phyloP scores from a whole-genome alignment of 2,113 vertebrate species.

The Pterocles gutturalis region DNA sequence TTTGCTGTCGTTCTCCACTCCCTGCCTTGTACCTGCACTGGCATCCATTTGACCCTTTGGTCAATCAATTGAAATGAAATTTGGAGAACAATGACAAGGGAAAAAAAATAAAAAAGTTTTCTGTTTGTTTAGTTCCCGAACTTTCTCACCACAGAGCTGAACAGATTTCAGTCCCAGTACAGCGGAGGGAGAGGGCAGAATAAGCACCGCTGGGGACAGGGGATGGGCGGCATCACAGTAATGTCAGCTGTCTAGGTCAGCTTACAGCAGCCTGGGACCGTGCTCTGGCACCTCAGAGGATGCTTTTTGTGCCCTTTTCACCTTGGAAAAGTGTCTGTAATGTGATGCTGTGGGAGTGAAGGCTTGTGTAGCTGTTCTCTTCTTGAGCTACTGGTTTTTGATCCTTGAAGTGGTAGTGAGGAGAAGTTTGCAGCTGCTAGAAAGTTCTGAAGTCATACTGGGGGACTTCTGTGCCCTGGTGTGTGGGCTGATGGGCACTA shows the following conservation, averaged over 20 bases:
- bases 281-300: neutral
- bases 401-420: neutral
- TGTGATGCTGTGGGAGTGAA: neutral
- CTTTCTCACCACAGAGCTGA: neutral
- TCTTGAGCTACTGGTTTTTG: neutral
- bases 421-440: neutral
- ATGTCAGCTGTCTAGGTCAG: neutral
- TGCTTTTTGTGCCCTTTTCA: neutral
- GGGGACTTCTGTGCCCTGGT: neutral
- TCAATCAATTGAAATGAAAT: neutral
- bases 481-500: slow-evolving; percentile 18
- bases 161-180: neutral
- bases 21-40: neutral
- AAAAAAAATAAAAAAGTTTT: neutral
- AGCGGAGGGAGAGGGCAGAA: neutral
- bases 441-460: neutral
- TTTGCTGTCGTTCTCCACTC: neutral
- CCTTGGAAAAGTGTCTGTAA: neutral
- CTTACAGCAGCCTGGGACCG: neutral
- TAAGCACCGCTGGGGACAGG: neutral
- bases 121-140: neutral
- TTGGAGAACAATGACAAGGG: neutral
- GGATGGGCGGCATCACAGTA: neutral
- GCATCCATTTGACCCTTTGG: neutral
- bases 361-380: neutral